Percentiles rank a stretch among this genome's conserved stretches.
Evolutionary conservation across 2,113 vertebrate genomes (phyloP).

Genomic region (Sander vitreus): DNA sequence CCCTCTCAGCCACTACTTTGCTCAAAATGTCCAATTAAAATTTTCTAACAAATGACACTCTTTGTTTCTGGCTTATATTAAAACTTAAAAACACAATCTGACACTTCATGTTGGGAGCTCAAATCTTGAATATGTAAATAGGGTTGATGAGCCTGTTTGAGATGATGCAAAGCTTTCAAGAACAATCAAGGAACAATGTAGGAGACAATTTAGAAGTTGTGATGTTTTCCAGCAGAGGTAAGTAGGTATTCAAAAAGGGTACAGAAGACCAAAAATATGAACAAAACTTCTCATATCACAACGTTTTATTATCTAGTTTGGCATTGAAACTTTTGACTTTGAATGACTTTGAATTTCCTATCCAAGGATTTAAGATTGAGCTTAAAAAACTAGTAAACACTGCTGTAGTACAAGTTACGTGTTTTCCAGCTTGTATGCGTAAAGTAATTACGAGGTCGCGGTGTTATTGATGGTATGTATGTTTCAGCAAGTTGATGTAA

Average conservation of each 20-base stretch:
- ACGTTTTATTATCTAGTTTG: conserved; percentile 27
- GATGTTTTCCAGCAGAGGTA: conserved; percentile 29
- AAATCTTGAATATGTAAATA: conserved; percentile 70
- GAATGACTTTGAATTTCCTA: conserved; percentile 21
- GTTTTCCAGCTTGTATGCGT: background rate
- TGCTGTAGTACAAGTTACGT: background rate
- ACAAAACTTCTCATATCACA: background rate
- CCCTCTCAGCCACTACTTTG: conserved; percentile 47
- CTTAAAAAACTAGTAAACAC: background rate
- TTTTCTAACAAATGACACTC: conserved; percentile 50
- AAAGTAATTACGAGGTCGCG: background rate
- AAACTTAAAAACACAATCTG: conserved; percentile 57
- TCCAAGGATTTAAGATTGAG: background rate
- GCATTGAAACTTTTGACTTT: conserved; percentile 24
- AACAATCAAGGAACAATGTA: conserved; percentile 31
- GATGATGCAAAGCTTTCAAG: conserved; percentile 55
- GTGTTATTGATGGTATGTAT: background rate
- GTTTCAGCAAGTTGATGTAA: background rate
- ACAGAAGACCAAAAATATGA: conserved; percentile 6
- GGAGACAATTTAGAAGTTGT: conserved; percentile 16
- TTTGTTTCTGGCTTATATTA: conserved; percentile 56
- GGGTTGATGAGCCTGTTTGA: conserved; percentile 51
- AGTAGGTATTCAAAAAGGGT: conserved; percentile 5
- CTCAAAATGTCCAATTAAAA: conserved; percentile 74
- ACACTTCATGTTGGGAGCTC: conserved; percentile 27